These are phyloP conservation scores for Scalopus aquaticus DNA, from an alignment of 2,113 vertebrate genomes.

Conservation along the genomic window DNA sequence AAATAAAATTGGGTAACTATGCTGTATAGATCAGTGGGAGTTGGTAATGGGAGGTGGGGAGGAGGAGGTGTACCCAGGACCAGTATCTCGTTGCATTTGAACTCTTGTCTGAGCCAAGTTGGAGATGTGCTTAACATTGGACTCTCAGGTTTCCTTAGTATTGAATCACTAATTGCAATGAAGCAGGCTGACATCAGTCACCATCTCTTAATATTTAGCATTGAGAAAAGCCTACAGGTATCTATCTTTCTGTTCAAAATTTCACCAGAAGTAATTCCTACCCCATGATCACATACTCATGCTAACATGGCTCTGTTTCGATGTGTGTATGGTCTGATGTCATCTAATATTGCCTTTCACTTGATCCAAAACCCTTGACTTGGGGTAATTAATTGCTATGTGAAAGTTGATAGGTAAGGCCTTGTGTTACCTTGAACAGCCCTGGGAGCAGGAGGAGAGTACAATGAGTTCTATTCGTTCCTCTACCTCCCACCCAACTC, in stretches of 20 bases:
- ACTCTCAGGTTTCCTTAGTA: conserved; percentile 63
- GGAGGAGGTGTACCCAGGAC: neutral
- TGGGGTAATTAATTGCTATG: conserved; percentile 38
- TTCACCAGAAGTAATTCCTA: conserved; percentile 25
- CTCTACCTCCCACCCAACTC: neutral
- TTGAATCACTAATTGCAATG: conserved; percentile 63
- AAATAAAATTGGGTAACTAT: neutral
- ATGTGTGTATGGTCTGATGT: neutral
- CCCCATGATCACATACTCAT: neutral
- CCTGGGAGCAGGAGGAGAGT: neutral
- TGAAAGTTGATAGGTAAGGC: conserved; percentile 36
- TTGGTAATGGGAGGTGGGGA: neutral
- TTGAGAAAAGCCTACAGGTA: conserved; percentile 36
- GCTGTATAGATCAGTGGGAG: neutral
- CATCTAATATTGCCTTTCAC: neutral
- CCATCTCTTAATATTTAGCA: conserved; percentile 46
- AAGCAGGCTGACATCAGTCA: neutral
- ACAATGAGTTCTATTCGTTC: neutral
- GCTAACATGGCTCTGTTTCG: neutral
- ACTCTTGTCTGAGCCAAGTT: conserved; percentile 20
- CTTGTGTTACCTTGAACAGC: neutral
- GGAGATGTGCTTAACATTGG: neutral
- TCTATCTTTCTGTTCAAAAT: conserved; percentile 14
- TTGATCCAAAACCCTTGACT: conserved; percentile 35
- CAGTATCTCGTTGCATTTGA: conserved; percentile 33